Evolutionary conservation across 2,113 vertebrate genomes (phyloP), one percentile per base, ranked within the genome.

Genomic region (Perca fluviatilis): DNA sequence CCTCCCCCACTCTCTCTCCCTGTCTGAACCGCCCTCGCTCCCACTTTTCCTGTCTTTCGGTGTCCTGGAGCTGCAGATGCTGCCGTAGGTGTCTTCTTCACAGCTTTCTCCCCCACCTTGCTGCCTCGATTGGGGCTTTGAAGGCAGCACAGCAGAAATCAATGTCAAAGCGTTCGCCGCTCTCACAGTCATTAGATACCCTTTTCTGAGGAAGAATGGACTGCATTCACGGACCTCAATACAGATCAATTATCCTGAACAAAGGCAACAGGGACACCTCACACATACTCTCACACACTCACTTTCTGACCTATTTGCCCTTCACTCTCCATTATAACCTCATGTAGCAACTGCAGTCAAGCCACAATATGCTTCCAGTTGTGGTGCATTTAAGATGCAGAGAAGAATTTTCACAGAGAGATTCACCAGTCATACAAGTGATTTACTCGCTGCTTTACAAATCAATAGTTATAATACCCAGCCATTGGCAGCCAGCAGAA

Each of bases 171-270:
- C 68, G 81, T 88, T 86, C 83, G 68, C 36, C 16, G 15, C 85
- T 79, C 77, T 86, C 83, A 85, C 67, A 46, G 71, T 86, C 77
- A 82, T 87, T 88, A 84, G 65, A 79, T 60, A 40, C 56, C 33
- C 51, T 75, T 88, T 81, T 82, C 63, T 88, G 82, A 88, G 72
- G 81, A 86, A 86, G 82, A 87, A 86, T 57, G 58, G 79, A 80
- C 40, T 16, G 77, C 62, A 5, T 74, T 84, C 53, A 68, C 27
- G 40, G 6, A 53, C 62, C 73, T 65, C 81, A 72, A 71, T 67
- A 53, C 23, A 33, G 11, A 78, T 79, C 60, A 75, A 76, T 90
- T 6, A 68, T 72, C 64, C 67, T 11, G 40, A 75, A 71, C 69
- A 72, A 83, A 50, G 62, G 76, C 70, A 82, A 49, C 54, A 53